Base-by-base conservation (phyloP, 53 echinoderm and acorn worm genomes). In the Echinometra lucunter region DNA sequence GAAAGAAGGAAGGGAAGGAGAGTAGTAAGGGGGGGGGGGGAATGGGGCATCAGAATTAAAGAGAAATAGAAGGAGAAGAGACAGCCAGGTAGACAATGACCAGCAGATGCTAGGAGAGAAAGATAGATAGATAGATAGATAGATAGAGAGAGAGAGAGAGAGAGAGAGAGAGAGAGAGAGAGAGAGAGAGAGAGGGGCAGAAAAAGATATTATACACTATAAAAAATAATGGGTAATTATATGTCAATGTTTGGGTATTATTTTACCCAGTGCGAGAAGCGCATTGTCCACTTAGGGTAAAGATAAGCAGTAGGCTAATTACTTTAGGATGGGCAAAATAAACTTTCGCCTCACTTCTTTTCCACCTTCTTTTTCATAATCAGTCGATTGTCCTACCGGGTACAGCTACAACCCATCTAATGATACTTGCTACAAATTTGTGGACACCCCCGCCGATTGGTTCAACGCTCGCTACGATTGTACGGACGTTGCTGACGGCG, bases 391-490 rank as follows among this genome's bases (percentile, higher is more conserved):
- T 90, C 96, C 98, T 7, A 96, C 96, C 2, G 98, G 97, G 11
- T 98, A 97, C 66, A 94, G 90, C 42, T 94, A 95, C 88, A 97
- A 97, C 44, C 88, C 96, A 37, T 85, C 96, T 3, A 92, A 88
- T 27, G 96, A 95, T 15, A 95, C 96, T 10, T 98, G 98, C 93
- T 98, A 98, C 91, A 98, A 97, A 95, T 98, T 97, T 92, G 96
- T 96, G 4, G 45, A 66, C 44, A 78, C 90, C 3, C 94, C 96
- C 1, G 82, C 95, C 1, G 58, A 90, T 8, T 98, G 98, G 98
- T 82, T 85, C 34, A 92, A 94, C 6, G 98, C 98, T 1, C 92
- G 98, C 49, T 94, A 96, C 56, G 97, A 97, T 44, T 98, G 98
- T 72, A 57, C 91, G 27, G 58, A 93, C 18, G 94, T 92, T 66